Conservation (phyloP, 2,113 vertebrate species). For the Actinemys pallida region DNA sequence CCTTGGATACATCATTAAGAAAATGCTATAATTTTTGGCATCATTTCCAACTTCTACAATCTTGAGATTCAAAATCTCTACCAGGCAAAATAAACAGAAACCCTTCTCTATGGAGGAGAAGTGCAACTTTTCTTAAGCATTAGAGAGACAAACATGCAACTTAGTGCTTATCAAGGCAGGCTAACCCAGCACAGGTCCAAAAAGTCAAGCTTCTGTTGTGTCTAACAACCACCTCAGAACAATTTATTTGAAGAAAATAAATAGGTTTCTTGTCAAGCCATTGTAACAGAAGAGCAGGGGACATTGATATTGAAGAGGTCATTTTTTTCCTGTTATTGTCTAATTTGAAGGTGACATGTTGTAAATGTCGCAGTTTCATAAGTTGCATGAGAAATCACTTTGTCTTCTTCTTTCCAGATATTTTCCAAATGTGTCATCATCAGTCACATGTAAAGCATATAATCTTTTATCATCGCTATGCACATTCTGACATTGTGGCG, state of each 20-base stretch:
- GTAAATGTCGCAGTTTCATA: slow-evolving; percentile 62
- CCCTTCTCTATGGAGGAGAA: neutral
- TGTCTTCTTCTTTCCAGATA: slow-evolving; percentile 51
- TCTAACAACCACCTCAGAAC: neutral
- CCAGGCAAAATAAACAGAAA: slow-evolving; percentile 44
- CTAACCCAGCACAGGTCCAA: slow-evolving; percentile 25
- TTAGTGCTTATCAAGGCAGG: rapidly evolving
- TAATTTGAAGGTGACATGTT: slow-evolving; percentile 62
- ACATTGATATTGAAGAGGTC: slow-evolving; percentile 61
- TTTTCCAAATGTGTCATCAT: slow-evolving; percentile 60
- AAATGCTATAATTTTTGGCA: slow-evolving; percentile 1
- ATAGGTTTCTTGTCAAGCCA: slow-evolving; percentile 59
- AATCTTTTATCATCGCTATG: slow-evolving; percentile 68
- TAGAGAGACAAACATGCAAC: neutral
- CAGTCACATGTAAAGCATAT: slow-evolving; percentile 60
- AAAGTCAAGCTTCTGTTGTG: neutral
- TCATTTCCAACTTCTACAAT: slow-evolving; percentile 14
- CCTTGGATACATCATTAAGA: slow-evolving; percentile 19
- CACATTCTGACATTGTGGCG: slow-evolving; percentile 43
- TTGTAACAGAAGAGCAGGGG: slow-evolving; percentile 59
- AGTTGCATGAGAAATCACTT: slow-evolving; percentile 49
- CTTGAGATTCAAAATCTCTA: slow-evolving; percentile 45
- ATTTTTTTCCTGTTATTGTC: slow-evolving; percentile 64
- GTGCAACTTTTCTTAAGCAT: neutral
- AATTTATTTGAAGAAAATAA: slow-evolving; percentile 50